phyloP scores from a whole-genome alignment of 2,113 vertebrate genomes.

The Cyprinodon tularosa region DNA sequence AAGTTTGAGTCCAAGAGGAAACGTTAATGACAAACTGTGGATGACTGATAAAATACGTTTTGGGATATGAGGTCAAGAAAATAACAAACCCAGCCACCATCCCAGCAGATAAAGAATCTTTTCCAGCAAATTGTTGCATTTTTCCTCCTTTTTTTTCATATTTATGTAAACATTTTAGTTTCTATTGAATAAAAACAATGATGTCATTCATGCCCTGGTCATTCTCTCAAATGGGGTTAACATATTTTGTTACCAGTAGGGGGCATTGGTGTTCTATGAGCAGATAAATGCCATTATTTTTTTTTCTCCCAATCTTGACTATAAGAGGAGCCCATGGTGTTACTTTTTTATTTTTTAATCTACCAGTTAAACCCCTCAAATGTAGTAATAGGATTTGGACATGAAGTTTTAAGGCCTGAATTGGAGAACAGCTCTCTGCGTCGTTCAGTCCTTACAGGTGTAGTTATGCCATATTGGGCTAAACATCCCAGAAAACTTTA shows the following conservation, averaged over 20 bases:
- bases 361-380: background rate
- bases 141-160: slow-evolving; percentile 49
- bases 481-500: background rate
- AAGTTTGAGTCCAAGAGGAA: slow-evolving; percentile 91
- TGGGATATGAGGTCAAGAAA: background rate
- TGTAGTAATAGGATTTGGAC: background rate
- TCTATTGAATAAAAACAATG: slow-evolving; percentile 43
- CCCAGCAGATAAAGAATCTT: background rate
- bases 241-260: slow-evolving; percentile 51
- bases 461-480: background rate
- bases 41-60: background rate
- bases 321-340: background rate
- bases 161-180: slow-evolving; percentile 27
- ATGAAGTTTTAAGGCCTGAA: background rate
- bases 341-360: background rate
- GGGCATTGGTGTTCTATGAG: slow-evolving; percentile 71
- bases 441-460: background rate
- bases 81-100: slow-evolving; percentile 10
- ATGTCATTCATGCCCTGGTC: background rate
- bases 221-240: background rate
- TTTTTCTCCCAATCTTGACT: background rate
- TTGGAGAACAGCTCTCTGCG: background rate
- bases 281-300: background rate
- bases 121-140: background rate
- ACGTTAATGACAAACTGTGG: slow-evolving; percentile 72